phyloP scores from a whole-genome alignment of 2,888 invertebrate genomes.

The Drosophila gaucha region DNA sequence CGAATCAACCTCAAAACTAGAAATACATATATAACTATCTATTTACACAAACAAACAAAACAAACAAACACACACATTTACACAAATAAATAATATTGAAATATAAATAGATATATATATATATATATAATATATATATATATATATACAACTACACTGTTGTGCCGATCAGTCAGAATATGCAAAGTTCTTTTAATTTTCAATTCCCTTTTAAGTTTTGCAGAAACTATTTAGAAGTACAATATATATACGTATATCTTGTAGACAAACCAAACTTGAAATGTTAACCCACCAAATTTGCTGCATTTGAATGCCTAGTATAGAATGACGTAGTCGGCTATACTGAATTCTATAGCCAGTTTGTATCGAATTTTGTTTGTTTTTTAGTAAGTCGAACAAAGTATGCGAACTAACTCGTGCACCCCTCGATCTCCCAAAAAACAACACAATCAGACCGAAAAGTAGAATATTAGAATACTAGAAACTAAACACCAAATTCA shows the following conservation, averaged over 20 bases:
- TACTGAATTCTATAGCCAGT: slow-evolving; percentile 80
- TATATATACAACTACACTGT: slow-evolving; percentile 6
- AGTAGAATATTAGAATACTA: slow-evolving; percentile 19
- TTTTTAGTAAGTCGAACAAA: slow-evolving; percentile 82
- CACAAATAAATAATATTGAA: slow-evolving; percentile 17
- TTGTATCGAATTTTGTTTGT: slow-evolving; percentile 84
- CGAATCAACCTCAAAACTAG: slow-evolving; percentile 32
- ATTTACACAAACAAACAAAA: slow-evolving; percentile 21
- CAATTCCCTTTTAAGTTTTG: slow-evolving; percentile 11
- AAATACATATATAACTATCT: slow-evolving; percentile 9
- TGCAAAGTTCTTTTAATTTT: slow-evolving; percentile 6
- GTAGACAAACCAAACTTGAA: slow-evolving; percentile 41
- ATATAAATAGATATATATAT: background rate
- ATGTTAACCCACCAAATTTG: slow-evolving; percentile 72
- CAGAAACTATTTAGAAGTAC: slow-evolving; percentile 7
- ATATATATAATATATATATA: background rate
- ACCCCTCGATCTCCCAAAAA: slow-evolving; percentile 39
- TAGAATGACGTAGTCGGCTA: slow-evolving; percentile 68
- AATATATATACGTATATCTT: slow-evolving; percentile 45
- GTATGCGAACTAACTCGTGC: slow-evolving; percentile 81
- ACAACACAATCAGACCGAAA: slow-evolving; percentile 11
- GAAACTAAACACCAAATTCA: slow-evolving; percentile 2
- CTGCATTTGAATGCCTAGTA: slow-evolving; percentile 71
- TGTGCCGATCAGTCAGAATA: slow-evolving; percentile 18
- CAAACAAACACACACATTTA: slow-evolving; percentile 27